These are phyloP conservation scores for Gavialis gangeticus DNA, from an alignment of 2,113 vertebrate genomes.

Conservation along the genomic window DNA sequence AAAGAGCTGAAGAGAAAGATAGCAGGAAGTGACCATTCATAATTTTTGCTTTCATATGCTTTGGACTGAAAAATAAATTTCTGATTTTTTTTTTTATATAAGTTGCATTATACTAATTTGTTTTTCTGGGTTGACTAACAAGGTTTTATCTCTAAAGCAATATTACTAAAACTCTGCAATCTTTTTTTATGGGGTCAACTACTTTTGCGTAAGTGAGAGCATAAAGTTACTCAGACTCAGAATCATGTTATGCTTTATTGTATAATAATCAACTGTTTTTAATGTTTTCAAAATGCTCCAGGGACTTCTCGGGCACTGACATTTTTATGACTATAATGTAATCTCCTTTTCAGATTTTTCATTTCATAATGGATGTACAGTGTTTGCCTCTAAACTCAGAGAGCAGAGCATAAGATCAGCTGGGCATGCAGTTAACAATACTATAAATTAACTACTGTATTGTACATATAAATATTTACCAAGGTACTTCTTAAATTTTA, in stretches of 20 bases:
- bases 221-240: not conserved
- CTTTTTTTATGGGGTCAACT: not conserved
- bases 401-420: not conserved
- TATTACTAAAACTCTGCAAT: not conserved
- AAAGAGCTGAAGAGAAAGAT: not conserved
- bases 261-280: not conserved
- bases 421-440: not conserved
- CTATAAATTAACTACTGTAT: not conserved
- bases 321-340: not conserved
- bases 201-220: not conserved
- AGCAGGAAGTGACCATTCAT: not conserved
- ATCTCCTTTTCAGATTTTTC: not conserved
- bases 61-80: not conserved
- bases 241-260: conserved; percentile 2
- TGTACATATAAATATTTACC: not conserved
- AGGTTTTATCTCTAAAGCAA: not conserved
- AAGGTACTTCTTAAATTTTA: not conserved
- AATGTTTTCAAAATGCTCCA: not conserved
- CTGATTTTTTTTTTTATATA: not conserved
- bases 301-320: not conserved
- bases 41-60: not conserved
- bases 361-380: not conserved
- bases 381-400: not conserved
- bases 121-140: conserved; percentile 8
- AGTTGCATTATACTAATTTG: not conserved